A percentile compares a stretch with the other conserved stretches of the same genome.
Conservation (phyloP, 2,888 invertebrate species). For the Lepidonotus clava region DNA sequence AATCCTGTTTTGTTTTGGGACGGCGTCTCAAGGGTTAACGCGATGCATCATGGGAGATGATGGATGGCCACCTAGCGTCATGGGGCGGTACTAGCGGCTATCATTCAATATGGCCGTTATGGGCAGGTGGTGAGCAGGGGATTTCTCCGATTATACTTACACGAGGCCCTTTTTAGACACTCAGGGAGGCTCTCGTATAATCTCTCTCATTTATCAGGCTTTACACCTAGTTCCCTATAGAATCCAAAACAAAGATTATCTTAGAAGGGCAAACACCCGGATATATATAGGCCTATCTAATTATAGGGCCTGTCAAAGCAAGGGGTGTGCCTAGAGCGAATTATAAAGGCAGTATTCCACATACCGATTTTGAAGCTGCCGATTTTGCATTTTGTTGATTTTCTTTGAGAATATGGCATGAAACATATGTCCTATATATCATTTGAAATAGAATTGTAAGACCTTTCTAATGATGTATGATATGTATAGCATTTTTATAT, state of each 20-base stretch:
- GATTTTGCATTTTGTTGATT: too few relatives aligned
- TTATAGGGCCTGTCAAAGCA: too few relatives aligned
- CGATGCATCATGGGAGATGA: conserved; percentile 1
- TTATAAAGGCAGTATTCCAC: too few relatives aligned
- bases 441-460: too few relatives aligned
- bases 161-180: not conserved
- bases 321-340: too few relatives aligned
- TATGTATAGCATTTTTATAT: too few relatives aligned
- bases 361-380: too few relatives aligned
- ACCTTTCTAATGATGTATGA: too few relatives aligned
- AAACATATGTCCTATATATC: too few relatives aligned
- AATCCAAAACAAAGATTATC: not conserved
- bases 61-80: not conserved
- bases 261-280: not conserved
- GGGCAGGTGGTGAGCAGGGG: not conserved
- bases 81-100: not conserved
- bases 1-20: too few relatives aligned
- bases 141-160: not conserved
- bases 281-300: too few relatives aligned
- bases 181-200: not conserved
- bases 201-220: not conserved
- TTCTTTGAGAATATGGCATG: too few relatives aligned
- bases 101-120: not conserved
- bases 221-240: not conserved
- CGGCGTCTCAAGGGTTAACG: not conserved